Conservation (phyloP, 2,888 invertebrate species). For the Noctua janthina region DNA sequence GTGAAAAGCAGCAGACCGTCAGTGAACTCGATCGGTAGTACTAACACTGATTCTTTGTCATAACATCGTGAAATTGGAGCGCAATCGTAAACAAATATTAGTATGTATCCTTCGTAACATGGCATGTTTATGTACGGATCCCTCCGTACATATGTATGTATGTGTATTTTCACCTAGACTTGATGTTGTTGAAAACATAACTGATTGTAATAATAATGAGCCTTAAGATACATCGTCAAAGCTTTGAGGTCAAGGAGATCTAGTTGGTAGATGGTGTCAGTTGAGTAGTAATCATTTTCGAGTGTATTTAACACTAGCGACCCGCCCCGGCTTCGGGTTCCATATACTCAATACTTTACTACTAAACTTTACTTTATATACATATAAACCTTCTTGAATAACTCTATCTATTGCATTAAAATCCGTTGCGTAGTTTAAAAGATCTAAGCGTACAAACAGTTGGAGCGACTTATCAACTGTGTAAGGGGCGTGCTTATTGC, state of each 20-base stretch:
- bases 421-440: too few relatives aligned
- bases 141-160: too few relatives aligned
- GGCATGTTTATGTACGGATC: not conserved
- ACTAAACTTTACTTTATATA: too few relatives aligned
- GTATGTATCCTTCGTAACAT: not conserved
- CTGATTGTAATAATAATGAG: constrained; percentile 1
- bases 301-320: not conserved
- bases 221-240: not conserved
- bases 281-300: not conserved
- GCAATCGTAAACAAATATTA: constrained; percentile 38
- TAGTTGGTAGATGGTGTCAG: not conserved
- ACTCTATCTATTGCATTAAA: too few relatives aligned
- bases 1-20: not conserved
- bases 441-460: too few relatives aligned
- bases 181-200: not conserved
- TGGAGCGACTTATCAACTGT: too few relatives aligned
- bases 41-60: constrained; percentile 28
- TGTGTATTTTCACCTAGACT: not conserved
- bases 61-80: constrained; percentile 44
- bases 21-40: not conserved
- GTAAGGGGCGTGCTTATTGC: not conserved
- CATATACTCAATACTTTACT: too few relatives aligned
- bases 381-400: too few relatives aligned
- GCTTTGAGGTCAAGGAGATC: not conserved
- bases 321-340: too few relatives aligned